Base-by-base conservation (phyloP, 1,140 invertebrate species). In the Drosophila pallidifrons region DNA sequence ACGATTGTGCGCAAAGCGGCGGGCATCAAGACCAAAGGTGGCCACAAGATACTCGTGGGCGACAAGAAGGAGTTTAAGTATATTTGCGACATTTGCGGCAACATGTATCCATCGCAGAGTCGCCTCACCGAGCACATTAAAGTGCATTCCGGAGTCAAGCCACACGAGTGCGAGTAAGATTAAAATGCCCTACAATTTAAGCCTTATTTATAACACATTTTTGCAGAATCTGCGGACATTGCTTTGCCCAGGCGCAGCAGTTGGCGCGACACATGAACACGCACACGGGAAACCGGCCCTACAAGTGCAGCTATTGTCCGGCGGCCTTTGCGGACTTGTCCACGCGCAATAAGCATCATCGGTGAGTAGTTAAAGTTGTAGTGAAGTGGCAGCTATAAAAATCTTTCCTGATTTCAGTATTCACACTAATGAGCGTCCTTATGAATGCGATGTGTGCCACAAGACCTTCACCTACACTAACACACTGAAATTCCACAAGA, bases 231-330 rank as follows among this genome's bases (percentile, higher is more conserved):
- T 92, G 91, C 20, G 88, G 86, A 0, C 81, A 92, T 68, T 80
- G 77, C 25, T 92, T 92, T 75, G 86, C 91, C 1, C 91, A 92
- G 65, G 82, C 81, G 0, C 86, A 92, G 68, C 81, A 91, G 57
- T 47, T 92, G 64, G 87, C 91, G 1, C 75, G 91, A 1, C 91
- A 92, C 49, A 92, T 92, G 91, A 92, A 91, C 59, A 92, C 88
- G 7, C 91, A 92, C 52, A 92, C 91, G 0, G 91, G 91, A 43
- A 90, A 92, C 68, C 79, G 91, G 52, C 96, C 96, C 0, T 96
- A 96, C 92, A 94, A 95, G 86, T 96, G 96, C 82, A 94, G 94
- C 61, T 93, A 96, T 25, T 96, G 96, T 85, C 93, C 95, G 66
- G 93, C 96, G 32, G 93, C 95, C 45, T 96, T 96, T 92, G 95